Base-by-base conservation (phyloP, 2,113 vertebrate species). In the Mobula birostris region DNA sequence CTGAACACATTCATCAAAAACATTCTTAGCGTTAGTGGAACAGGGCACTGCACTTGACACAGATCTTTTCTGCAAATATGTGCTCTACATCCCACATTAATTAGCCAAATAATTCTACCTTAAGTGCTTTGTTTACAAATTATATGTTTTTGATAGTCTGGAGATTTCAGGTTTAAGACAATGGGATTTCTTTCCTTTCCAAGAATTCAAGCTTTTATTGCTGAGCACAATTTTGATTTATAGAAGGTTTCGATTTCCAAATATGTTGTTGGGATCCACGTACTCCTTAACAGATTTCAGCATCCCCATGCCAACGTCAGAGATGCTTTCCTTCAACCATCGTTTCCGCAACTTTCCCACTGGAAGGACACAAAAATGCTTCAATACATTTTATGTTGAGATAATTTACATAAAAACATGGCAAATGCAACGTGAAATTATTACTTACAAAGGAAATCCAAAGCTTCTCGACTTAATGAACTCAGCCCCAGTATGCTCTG, bases 381-480 rank as follows among this genome's bases (percentile, higher is more conserved):
- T 97, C 96, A 97, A 97, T 97, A 97, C 96, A 96, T 97, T 97
- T 96, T 97, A 98, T 97, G 97, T 97, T 97, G 96, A 96, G 96
- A 98, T 98, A 99, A 99, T 99, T 98, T 99, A 98, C 5, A 21
- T 24, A 96, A 97, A 97, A 98, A 98, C 97, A 97, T 96, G 98
- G 98, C 98, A 98, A 99, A 99, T 98, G 98, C 98, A 97, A 97
- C 96, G 97, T 99, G 98, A 99, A 99, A 98, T 99, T 98, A 98
- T 99, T 98, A 98, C 98, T 98, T 98, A 98, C 98, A 98, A 98
- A 98, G 98, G 99, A 98, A 99, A 98, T 99, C 98, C 98, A 99
- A 98, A 99, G 98, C 98, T 98, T 99, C 98, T 97, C 99, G 98
- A 99, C 99, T 99, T 99, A 99, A 99, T 98, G 98, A 98, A 98